phyloP scores from a whole-genome alignment of 2,797 vertebrate genomes.

The Perdix hodgsoniae region DNA sequence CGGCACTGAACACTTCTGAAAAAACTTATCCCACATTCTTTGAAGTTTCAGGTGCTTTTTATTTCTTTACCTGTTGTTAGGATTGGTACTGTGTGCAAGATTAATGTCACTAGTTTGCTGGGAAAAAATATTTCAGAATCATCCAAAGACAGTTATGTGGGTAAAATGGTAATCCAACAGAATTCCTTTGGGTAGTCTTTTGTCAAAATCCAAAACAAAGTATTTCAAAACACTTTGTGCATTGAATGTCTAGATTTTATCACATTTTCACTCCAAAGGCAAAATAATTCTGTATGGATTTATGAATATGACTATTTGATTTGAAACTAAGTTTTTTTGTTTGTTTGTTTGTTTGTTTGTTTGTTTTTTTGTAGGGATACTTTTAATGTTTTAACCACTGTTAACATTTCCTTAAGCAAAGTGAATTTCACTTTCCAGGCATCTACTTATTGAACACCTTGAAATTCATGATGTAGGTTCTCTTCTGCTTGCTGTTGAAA shows the following conservation, averaged over 20 bases:
- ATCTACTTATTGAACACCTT: background rate
- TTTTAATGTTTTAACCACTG: background rate
- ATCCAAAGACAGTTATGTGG: background rate
- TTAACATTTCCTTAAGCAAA: background rate
- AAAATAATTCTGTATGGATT: background rate
- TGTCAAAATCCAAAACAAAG: background rate
- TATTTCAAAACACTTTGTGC: background rate
- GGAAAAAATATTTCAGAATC: background rate
- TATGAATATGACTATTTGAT: background rate
- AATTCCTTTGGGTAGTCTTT: background rate
- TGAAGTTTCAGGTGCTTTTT: conserved; percentile 17
- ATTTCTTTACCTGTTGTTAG: background rate
- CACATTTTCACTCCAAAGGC: background rate
- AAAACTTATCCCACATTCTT: background rate
- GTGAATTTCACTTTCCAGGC: background rate
- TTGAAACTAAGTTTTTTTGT: background rate
- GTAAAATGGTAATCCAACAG: background rate
- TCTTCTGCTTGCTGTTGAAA: background rate
- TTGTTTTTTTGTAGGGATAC: background rate
- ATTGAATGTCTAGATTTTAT: background rate
- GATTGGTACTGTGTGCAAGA: background rate
- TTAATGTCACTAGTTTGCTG: background rate
- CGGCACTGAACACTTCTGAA: background rate
- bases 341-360: background rate
- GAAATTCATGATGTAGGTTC: background rate